phyloP scores from a whole-genome alignment of 2,113 vertebrate genomes.

The Helogale parvula region DNA sequence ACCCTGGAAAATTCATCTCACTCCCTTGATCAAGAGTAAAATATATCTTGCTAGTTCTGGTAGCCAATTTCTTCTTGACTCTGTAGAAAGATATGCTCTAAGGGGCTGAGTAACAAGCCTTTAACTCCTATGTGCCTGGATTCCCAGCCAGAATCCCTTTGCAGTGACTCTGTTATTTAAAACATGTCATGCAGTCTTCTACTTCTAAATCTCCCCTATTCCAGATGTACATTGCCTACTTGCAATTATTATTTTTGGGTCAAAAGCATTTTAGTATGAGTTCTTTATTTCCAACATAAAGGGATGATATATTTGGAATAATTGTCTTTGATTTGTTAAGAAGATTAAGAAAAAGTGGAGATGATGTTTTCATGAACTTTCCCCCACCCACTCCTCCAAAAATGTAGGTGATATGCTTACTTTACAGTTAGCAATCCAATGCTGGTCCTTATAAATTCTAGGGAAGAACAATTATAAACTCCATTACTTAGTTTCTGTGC shows the following conservation, averaged over 20 bases:
- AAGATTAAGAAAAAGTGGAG: background rate
- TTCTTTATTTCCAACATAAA: background rate
- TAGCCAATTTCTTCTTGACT: slow-evolving; percentile 48
- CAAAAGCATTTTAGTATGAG: background rate
- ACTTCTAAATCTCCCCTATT: background rate
- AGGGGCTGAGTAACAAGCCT: background rate
- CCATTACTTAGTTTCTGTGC: slow-evolving; percentile 20
- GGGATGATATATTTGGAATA: background rate
- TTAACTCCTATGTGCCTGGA: background rate
- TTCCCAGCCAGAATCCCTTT: background rate
- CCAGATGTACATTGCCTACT: background rate
- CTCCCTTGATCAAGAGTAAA: slow-evolving; percentile 73
- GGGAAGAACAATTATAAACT: slow-evolving; percentile 48
- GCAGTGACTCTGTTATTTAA: background rate
- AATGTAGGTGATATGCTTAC: background rate
- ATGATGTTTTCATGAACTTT: background rate
- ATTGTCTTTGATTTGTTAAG: background rate
- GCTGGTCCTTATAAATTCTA: background rate
- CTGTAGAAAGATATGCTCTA: slow-evolving; percentile 39
- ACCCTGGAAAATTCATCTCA: slow-evolving; percentile 79
- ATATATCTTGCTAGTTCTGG: slow-evolving; percentile 34
- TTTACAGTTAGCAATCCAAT: background rate
- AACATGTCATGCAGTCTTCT: background rate
- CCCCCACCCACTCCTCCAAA: background rate
- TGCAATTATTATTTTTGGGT: background rate